phyloP scores from a whole-genome alignment of 2,888 invertebrate species.

The Plemyria rubiginata region DNA sequence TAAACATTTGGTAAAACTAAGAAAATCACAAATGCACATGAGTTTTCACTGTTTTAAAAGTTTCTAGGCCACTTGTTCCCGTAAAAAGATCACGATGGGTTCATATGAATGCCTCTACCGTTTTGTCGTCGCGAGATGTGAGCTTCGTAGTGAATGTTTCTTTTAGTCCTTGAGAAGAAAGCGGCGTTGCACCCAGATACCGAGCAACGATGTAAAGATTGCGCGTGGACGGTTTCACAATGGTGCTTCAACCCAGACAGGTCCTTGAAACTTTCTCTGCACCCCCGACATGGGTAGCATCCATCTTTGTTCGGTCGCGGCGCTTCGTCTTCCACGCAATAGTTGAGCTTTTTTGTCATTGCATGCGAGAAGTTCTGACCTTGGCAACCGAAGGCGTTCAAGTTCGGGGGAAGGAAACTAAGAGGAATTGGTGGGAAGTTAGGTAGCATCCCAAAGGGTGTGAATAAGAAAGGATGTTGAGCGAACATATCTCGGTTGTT shows the following conservation, averaged over 20 bases:
- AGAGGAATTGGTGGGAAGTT: conserved; percentile 77
- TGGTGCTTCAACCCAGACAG: conserved; percentile 88
- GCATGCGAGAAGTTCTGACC: conserved; percentile 70
- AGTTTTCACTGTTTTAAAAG: conserved; percentile 45
- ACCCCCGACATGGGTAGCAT: conserved; percentile 88
- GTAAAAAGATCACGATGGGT: conserved; percentile 67
- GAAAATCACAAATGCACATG: conserved; percentile 78
- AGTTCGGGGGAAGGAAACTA: conserved; percentile 73
- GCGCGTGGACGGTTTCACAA: conserved; percentile 88
- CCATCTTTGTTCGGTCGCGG: conserved; percentile 88
- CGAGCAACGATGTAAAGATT: conserved; percentile 90
- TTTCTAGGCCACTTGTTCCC: conserved; percentile 31
- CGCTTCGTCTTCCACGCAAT: conserved; percentile 88
- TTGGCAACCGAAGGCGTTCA: conserved; percentile 73
- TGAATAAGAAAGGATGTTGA: conserved; percentile 77
- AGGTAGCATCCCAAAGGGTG: conserved; percentile 79
- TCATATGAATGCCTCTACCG: conserved; percentile 60
- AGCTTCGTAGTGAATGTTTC: conserved; percentile 91
- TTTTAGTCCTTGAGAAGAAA: conserved; percentile 91
- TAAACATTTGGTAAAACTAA: conserved; percentile 70
- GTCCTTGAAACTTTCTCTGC: conserved; percentile 87
- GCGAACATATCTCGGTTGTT: conserved; percentile 73
- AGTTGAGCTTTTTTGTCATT: conserved; percentile 76
- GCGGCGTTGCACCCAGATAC: conserved; percentile 90
- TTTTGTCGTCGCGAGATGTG: conserved; percentile 79